phyloP scores from a whole-genome alignment of 2,113 vertebrate genomes.

The Elephantulus edwardii region DNA sequence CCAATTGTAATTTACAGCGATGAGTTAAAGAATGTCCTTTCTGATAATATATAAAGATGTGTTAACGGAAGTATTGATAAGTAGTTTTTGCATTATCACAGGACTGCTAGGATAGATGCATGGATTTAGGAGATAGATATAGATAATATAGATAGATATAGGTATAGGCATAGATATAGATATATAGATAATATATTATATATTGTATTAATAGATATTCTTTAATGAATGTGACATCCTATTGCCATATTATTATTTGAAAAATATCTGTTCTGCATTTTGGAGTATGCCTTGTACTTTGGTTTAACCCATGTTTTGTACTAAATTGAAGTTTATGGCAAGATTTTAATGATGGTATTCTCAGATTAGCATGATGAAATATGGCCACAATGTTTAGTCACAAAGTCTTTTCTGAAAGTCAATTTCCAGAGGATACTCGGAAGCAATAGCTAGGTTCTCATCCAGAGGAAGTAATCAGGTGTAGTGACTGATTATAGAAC shows the following conservation, averaged over 20 bases:
- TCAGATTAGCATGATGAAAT: not conserved
- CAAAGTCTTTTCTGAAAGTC: not conserved
- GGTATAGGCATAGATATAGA: too few relatives aligned
- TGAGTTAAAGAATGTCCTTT: constrained; percentile 29
- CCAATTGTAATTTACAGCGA: not conserved
- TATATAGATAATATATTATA: not conserved
- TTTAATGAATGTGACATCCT: too few relatives aligned
- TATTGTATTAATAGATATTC: too few relatives aligned
- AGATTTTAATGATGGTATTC: not conserved
- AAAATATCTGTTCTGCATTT: not conserved
- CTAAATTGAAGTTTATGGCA: not conserved
- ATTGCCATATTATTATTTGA: not conserved
- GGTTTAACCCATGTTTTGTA: not conserved
- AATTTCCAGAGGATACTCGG: not conserved
- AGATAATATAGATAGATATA: too few relatives aligned
- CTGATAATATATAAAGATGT: not conserved
- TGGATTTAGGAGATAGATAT: not conserved
- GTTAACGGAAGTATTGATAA: constrained; percentile 19
- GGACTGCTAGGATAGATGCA: not conserved
- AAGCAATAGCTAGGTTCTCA: not conserved
- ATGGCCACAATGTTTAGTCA: not conserved
- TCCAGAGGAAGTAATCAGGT: not conserved
- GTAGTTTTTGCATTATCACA: not conserved
- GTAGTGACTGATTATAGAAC: not conserved
- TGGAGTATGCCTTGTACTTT: not conserved